phyloP scores from a whole-genome alignment of 2,888 invertebrate genomes.

The Hydroisotoma schaefferi region DNA sequence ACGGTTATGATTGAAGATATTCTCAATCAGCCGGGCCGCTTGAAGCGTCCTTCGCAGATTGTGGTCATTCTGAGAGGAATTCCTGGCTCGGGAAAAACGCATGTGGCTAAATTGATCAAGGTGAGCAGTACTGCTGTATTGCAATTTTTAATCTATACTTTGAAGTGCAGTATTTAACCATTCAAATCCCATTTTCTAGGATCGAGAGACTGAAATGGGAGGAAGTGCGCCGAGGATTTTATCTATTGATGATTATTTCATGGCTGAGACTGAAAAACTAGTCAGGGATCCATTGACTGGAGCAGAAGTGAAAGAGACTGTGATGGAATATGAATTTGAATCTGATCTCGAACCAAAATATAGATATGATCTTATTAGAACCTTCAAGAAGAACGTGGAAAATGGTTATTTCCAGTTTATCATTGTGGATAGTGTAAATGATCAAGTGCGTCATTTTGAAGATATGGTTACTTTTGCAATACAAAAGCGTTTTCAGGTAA shows the following conservation, averaged over 20 bases:
- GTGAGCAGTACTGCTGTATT: conserved; percentile 51
- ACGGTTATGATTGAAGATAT: conserved; percentile 73
- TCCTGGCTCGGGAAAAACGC: conserved; percentile 92
- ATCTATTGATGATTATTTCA: conserved; percentile 93
- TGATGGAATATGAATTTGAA: conserved; percentile 86
- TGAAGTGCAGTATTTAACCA: neutral
- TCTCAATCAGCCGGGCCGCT: conserved; percentile 72
- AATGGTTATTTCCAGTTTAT: conserved; percentile 90
- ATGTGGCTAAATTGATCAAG: conserved; percentile 82
- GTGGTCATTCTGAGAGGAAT: conserved; percentile 87
- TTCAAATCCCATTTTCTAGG: conserved; percentile 53
- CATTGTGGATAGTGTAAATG: conserved; percentile 87
- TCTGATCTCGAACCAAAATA: conserved; percentile 77
- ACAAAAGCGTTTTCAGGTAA: conserved; percentile 77
- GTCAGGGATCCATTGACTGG: conserved; percentile 68
- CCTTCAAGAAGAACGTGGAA: conserved; percentile 83
- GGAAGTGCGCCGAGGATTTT: conserved; percentile 87
- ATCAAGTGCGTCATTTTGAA: conserved; percentile 73
- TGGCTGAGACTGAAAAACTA: conserved; percentile 77
- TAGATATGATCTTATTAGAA: conserved; percentile 73
- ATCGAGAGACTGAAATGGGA: conserved; percentile 68
- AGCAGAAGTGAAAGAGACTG: conserved; percentile 61
- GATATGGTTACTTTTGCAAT: conserved; percentile 86
- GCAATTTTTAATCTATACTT: neutral
- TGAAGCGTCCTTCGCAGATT: conserved; percentile 71